A percentile compares a stretch with the other conserved stretches of the same genome.
Conservation (phyloP, 2,797 vertebrate species). For the Varecia variegata region DNA sequence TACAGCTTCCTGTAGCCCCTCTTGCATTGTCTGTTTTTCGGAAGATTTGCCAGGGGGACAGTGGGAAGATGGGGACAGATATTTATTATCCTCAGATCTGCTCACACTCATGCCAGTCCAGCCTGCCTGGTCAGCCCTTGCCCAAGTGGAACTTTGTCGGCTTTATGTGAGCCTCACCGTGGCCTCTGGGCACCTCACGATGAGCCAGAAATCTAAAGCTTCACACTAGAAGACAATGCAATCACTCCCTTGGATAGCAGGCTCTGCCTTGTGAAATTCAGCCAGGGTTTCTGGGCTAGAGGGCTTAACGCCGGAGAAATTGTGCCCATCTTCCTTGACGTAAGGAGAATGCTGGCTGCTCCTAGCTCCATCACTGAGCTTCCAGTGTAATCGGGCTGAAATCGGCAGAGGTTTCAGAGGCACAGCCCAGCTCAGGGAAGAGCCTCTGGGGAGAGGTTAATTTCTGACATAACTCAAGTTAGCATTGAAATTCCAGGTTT, state of each 20-base stretch:
- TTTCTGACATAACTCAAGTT: not conserved
- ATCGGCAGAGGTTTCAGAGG: not conserved
- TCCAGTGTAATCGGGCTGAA: not conserved
- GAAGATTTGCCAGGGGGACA: not conserved
- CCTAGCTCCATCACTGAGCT: constrained; percentile 39
- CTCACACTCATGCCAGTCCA: not conserved
- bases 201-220: constrained; percentile 43
- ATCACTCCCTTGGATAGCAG: constrained; percentile 58
- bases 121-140: constrained; percentile 44
- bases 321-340: constrained; percentile 56
- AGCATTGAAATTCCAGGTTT: not conserved
- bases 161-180: constrained; percentile 49
- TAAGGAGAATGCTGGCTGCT: not conserved
- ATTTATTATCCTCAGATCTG: constrained; percentile 22
- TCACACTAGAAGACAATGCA: constrained; percentile 58
- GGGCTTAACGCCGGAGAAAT: not conserved
- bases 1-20: not conserved
- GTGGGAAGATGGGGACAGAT: constrained; percentile 25
- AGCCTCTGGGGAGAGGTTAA: not conserved
- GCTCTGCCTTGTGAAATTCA: constrained; percentile 40
- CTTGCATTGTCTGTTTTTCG: not conserved
- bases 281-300: not conserved
- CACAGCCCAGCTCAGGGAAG: not conserved
- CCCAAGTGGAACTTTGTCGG: constrained; percentile 61
- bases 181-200: constrained; percentile 22